Evolutionary conservation across 2,113 vertebrate species (phyloP), one percentile per base, ranked within the genome.

Genomic region (Chamaea fasciata): DNA sequence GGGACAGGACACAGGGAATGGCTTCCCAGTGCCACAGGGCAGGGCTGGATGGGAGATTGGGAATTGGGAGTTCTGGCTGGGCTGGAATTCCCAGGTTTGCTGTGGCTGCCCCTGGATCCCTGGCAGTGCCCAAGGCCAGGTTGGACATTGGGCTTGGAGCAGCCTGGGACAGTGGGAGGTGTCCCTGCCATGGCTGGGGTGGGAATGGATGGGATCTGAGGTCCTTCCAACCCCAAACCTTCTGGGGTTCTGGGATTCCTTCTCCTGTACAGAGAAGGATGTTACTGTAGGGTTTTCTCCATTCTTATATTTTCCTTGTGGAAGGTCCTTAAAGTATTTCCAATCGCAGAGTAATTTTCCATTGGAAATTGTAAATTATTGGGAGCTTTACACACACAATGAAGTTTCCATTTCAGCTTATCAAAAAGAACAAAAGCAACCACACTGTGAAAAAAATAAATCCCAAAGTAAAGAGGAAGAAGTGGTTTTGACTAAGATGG

Each of bases 161-260:
- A 52, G 50, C 50, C 50, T 22, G 65, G 67, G 31, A 13, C 28
- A n/a, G 47, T 49, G 47, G 47, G 47, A 84, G 57, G 49, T 9
- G 81, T 46, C 68, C 28, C 49, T 73, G 68, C 80, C 67, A 24
- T 16, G 30, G 35, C 33, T 22, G 39, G 57, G 68, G 7, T 14
- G 47, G 33, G 0, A 9, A 1, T 8, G 56, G 57, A 0, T 30
- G 57, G 47, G n/a, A 4, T 83, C 52, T 71, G 0, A 11, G 6
- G 8, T 31, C 14, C 2, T 1, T 7, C 9, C 9, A 7, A 2
- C 7, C 39, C 13, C 33, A 17, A 37, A 16, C 16, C 17, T 0
- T 24, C 47, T 6, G 37, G 37, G 21, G 17, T 37, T 46, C 13
- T 33, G 39, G 35, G 30, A 47, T 30, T 79, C 30, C 62, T 69